Evolutionary conservation across 1,140 invertebrate species (phyloP).

Genomic region (Agrypnia vestita): DNA sequence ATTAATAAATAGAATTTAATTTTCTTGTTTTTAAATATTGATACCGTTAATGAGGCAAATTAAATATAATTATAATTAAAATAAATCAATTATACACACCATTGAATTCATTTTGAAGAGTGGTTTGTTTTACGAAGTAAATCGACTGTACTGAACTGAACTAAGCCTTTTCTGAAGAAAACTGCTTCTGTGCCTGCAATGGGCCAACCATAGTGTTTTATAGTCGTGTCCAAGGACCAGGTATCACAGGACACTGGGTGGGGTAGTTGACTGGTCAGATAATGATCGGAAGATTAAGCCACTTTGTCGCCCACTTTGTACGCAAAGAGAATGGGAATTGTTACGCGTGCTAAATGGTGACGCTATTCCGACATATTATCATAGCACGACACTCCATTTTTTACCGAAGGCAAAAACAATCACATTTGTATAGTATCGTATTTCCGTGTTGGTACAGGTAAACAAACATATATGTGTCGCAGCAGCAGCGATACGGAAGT

Average conservation of each 20-base stretch:
- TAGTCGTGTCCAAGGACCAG: constrained; percentile 16
- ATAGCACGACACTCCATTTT: no score
- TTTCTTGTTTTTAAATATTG: no score
- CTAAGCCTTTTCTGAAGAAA: constrained; percentile 37
- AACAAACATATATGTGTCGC: not conserved
- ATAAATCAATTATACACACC: not conserved
- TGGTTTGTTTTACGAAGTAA: constrained; percentile 19
- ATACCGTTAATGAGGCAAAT: not conserved
- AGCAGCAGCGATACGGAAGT: no score
- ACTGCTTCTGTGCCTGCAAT: constrained; percentile 26
- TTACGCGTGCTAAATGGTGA: not conserved
- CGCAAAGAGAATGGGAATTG: constrained; percentile 36
- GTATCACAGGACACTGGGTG: not conserved
- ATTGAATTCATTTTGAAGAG: constrained; percentile 28
- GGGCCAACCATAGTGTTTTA: constrained; percentile 6
- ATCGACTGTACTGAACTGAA: constrained; percentile 16
- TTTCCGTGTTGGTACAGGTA: not conserved
- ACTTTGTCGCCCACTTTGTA: constrained; percentile 19
- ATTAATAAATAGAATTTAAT: no score
- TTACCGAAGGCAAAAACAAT: no score
- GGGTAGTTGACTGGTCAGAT: not conserved
- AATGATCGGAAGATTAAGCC: constrained; percentile 4
- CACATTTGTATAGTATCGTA: not conserved
- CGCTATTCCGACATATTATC: no score
- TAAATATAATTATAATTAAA: not conserved